Evolutionary conservation across 2,113 vertebrate species (phyloP).

Genomic region (Pundamilia nyererei): DNA sequence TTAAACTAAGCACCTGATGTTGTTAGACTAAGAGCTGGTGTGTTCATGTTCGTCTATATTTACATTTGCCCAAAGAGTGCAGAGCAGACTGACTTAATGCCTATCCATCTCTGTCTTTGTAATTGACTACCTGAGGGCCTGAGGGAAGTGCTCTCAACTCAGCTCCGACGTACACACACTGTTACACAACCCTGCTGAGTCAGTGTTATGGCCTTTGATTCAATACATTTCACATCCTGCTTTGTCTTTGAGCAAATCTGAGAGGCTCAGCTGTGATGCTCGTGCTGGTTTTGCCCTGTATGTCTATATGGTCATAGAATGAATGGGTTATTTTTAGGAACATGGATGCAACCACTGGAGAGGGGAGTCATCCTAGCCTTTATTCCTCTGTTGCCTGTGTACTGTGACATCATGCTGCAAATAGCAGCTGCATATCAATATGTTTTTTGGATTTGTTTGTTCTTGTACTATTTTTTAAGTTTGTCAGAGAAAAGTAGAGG

Average conservation of each 20-base stretch:
- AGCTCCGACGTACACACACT: background rate
- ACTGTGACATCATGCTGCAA: background rate
- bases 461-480: background rate
- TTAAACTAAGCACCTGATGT: background rate
- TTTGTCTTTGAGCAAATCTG: background rate
- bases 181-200: background rate
- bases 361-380: background rate
- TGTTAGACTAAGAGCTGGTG: background rate
- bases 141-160: conserved; percentile 3
- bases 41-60: background rate
- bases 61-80: background rate
- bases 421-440: background rate
- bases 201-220: background rate
- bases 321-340: conserved; percentile 59
- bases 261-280: conserved; percentile 17
- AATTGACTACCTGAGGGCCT: background rate
- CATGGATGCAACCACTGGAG: conserved; percentile 29
- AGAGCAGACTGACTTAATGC: background rate
- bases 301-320: conserved; percentile 22
- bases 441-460: background rate
- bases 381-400: background rate
- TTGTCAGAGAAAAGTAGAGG: background rate
- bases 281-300: conserved; percentile 1
- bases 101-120: background rate
- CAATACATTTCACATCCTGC: background rate